Percentiles rank a stretch among this genome's conserved stretches.
Conservation (phyloP, 2,113 vertebrate species). For the Aptenodytes patagonicus region DNA sequence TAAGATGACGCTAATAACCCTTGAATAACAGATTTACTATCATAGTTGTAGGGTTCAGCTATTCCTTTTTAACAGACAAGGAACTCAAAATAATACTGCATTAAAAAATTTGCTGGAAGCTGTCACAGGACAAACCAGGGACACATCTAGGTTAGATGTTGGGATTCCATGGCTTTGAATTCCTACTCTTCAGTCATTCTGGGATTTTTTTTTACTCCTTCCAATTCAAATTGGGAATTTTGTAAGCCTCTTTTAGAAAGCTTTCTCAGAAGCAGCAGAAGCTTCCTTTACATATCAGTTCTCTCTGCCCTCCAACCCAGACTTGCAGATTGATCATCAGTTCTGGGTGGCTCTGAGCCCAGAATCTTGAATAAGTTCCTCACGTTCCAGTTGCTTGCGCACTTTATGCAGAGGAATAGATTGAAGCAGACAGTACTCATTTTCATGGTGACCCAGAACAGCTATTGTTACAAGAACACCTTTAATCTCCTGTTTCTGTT, state of each 20-base stretch:
- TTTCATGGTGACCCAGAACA: conserved; percentile 52
- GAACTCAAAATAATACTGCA: neutral
- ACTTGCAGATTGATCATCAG: neutral
- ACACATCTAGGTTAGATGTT: neutral
- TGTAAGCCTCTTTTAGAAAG: neutral
- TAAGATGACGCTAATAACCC: neutral
- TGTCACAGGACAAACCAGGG: neutral
- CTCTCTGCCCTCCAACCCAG: neutral
- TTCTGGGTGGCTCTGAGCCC: neutral
- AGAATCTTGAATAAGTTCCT: neutral
- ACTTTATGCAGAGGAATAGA: neutral
- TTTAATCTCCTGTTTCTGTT: conserved; percentile 59
- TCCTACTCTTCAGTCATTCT: neutral
- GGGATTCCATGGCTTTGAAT: neutral
- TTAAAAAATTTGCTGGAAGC: neutral
- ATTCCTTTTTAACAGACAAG: neutral
- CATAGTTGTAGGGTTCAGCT: neutral
- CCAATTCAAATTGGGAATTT: neutral
- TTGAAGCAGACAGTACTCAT: conserved; percentile 42
- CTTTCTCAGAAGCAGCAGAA: neutral
- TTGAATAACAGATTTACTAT: neutral
- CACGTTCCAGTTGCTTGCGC: neutral
- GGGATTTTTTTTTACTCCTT: neutral
- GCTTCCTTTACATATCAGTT: neutral
- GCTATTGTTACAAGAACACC: conserved; percentile 23